Percentiles rank a stretch among this genome's conserved stretches.
These are phyloP conservation scores for Sigmodon hispidus DNA, from an alignment of 2,113 vertebrate species.

Conservation along the genomic window DNA sequence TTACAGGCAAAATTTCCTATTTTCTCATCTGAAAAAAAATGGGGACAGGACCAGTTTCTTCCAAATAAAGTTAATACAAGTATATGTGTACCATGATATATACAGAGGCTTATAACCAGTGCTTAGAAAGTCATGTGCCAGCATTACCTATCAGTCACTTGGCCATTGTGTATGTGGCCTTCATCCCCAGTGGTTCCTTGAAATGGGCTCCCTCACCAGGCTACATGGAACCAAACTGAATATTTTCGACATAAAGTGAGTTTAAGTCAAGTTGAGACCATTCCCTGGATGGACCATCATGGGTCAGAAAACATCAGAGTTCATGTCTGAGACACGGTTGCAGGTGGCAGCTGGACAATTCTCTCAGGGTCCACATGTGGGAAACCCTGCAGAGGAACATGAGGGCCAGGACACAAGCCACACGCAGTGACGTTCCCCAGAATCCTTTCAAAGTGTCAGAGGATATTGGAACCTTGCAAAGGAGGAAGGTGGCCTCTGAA, in stretches of 20 bases:
- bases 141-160: not conserved
- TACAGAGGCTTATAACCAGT: not conserved
- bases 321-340: not conserved
- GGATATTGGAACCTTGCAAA: conserved; percentile 65
- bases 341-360: not conserved
- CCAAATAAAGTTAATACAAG: not conserved
- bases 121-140: not conserved
- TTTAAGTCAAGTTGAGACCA: not conserved
- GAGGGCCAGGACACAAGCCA: not conserved
- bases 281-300: conserved; percentile 15
- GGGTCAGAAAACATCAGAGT: conserved; percentile 16
- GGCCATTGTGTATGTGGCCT: not conserved
- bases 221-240: not conserved
- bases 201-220: not conserved
- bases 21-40: not conserved
- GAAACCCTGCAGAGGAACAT: not conserved
- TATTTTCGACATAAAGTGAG: not conserved
- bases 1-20: not conserved
- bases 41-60: not conserved
- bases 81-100: not conserved
- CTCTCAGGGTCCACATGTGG: not conserved
- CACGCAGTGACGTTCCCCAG: conserved; percentile 52
- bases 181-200: not conserved
- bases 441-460: conserved; percentile 56
- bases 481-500: not conserved